These are phyloP conservation scores for Poecilus cupreus DNA, from an alignment of 2,888 invertebrate genomes.

Conservation along the genomic window DNA sequence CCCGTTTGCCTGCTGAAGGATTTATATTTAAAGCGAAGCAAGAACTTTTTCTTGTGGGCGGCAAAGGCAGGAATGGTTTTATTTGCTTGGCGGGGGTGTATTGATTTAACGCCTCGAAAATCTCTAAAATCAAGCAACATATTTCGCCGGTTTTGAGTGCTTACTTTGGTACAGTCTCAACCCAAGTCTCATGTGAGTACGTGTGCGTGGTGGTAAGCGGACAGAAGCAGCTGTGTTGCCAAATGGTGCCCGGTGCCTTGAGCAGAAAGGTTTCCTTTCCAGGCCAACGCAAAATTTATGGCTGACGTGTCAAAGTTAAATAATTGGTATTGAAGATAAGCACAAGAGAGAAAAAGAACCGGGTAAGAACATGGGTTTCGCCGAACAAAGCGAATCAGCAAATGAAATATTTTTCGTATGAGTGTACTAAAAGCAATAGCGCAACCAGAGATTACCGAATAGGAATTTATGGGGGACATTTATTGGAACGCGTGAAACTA, in stretches of 20 bases:
- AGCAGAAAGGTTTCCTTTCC: constrained; percentile 36
- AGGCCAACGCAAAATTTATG: constrained; percentile 38
- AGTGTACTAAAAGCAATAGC: constrained; percentile 45
- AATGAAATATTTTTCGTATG: constrained; percentile 46
- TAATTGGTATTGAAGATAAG: constrained; percentile 55
- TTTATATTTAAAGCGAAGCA: no score
- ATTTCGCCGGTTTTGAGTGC: no score
- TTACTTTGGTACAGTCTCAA: no score
- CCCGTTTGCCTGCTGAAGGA: no score
- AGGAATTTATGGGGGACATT: constrained; percentile 34
- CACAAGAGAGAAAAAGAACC: constrained; percentile 43
- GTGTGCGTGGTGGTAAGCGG: not conserved
- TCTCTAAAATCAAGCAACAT: no score
- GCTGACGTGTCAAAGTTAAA: constrained; percentile 54
- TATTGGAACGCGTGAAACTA: constrained; percentile 27
- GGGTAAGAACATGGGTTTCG: constrained; percentile 5
- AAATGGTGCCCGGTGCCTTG: constrained; percentile 36
- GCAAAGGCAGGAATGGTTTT: no score
- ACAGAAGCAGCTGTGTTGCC: constrained; percentile 53
- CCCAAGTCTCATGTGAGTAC: no score
- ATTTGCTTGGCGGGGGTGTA: no score
- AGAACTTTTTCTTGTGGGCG: no score
- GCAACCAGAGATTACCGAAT: constrained; percentile 39
- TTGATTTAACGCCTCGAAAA: no score
- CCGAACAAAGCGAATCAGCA: constrained; percentile 44